These are phyloP conservation scores for Phthorimaea operculella DNA, from an alignment of 1,140 invertebrate species.

Conservation along the genomic window DNA sequence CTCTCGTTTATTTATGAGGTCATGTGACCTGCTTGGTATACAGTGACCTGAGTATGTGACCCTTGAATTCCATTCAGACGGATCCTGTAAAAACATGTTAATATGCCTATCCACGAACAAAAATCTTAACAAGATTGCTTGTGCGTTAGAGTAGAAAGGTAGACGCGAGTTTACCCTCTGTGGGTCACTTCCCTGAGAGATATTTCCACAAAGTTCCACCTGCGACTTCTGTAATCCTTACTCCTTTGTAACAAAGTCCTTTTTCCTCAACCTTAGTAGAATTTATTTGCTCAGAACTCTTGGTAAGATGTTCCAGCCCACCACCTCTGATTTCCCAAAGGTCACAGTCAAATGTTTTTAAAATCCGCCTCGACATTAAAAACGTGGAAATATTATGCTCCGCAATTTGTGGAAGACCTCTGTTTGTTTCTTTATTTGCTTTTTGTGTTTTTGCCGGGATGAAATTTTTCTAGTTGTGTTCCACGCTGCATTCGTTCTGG, in stretches of 20 bases:
- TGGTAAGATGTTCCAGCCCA: slow-evolving; percentile 10
- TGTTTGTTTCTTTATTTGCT: slow-evolving; percentile 11
- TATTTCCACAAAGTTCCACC: not conserved
- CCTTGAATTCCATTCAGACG: too few species aligned
- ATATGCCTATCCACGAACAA: not conserved
- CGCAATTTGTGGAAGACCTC: slow-evolving; percentile 23
- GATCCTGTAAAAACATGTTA: too few species aligned
- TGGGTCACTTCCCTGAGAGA: not conserved
- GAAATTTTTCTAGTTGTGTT: not conserved
- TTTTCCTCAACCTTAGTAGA: slow-evolving; percentile 13
- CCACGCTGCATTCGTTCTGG: not conserved
- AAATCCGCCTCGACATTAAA: slow-evolving; percentile 39
- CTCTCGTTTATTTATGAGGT: too few species aligned
- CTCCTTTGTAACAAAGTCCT: slow-evolving; percentile 23
- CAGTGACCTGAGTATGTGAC: too few species aligned
- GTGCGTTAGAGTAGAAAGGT: slow-evolving; percentile 6
- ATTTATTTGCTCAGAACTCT: not conserved
- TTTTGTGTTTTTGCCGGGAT: slow-evolving; percentile 5
- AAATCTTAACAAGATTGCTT: slow-evolving; percentile 28
- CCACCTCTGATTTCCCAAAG: slow-evolving; percentile 55
- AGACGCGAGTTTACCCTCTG: not conserved
- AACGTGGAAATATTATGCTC: slow-evolving; percentile 32
- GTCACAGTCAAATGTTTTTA: slow-evolving; percentile 42
- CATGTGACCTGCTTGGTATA: too few species aligned
- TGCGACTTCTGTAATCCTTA: slow-evolving; percentile 12